Evolutionary conservation across 2,888 invertebrate genomes (phyloP).

Genomic region (Erpobdella octoculata): DNA sequence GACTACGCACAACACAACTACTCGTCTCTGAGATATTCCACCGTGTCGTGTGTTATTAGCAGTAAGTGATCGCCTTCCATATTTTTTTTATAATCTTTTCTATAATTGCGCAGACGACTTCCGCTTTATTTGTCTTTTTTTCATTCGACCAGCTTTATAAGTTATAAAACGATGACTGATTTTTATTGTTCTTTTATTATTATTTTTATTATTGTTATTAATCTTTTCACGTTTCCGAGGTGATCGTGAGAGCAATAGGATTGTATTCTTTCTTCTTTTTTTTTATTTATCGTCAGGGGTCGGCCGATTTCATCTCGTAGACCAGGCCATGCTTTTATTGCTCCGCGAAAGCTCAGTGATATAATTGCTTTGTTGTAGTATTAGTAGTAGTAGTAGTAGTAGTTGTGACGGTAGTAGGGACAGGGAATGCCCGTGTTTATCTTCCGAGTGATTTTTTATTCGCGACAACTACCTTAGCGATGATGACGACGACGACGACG

Average conservation of each 20-base stretch:
- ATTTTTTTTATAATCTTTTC: conserved; percentile 1
- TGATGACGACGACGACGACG: too few relatives aligned
- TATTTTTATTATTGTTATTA: neutral
- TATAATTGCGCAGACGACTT: neutral
- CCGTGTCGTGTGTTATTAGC: too few relatives aligned
- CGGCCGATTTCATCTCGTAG: neutral
- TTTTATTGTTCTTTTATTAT: neutral
- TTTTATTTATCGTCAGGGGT: neutral
- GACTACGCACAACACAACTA: too few relatives aligned
- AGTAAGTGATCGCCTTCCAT: neutral
- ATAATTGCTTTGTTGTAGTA: neutral
- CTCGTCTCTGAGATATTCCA: too few relatives aligned
- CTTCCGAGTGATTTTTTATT: too few relatives aligned
- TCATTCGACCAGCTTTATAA: neutral
- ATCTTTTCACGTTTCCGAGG: neutral
- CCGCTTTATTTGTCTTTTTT: too few relatives aligned
- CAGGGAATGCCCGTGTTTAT: too few relatives aligned
- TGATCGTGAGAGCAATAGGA: neutral
- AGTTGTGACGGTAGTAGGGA: too few relatives aligned
- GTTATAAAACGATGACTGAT: neutral
- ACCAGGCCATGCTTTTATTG: neutral
- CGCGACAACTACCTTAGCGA: too few relatives aligned
- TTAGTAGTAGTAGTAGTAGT: too few relatives aligned
- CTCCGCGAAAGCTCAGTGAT: neutral
- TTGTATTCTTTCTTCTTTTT: neutral